Percentiles rank a stretch among this genome's conserved stretches.
Evolutionary conservation across 2,888 invertebrate species (phyloP).

Genomic region (Pyrrhia umbra): DNA sequence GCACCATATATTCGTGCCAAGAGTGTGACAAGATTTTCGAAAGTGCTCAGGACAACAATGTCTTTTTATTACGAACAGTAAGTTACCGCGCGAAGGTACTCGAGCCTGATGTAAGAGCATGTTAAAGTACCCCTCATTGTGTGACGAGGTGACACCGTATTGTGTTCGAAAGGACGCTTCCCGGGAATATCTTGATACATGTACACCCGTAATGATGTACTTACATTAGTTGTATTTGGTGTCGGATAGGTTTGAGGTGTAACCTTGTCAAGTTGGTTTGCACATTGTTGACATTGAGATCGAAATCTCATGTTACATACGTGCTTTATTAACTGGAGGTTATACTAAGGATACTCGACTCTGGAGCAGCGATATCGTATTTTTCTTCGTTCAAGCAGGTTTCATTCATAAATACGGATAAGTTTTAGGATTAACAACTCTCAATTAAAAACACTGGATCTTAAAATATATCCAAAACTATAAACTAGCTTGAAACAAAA

Average conservation of each 20-base stretch:
- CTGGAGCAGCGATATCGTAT: background rate
- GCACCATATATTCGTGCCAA: constrained; percentile 19
- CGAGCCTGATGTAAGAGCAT: constrained; percentile 67
- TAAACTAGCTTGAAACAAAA: background rate
- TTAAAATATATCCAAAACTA: background rate
- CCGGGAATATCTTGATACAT: constrained; percentile 51
- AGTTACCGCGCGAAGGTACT: constrained; percentile 64
- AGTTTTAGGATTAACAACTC: no score
- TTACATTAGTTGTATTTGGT: constrained; percentile 42
- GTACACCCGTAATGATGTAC: constrained; percentile 42
- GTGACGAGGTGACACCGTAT: constrained; percentile 73
- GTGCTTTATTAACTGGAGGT: background rate
- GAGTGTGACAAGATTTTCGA: constrained; percentile 44
- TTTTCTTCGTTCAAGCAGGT: background rate
- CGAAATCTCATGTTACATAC: background rate
- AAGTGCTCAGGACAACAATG: constrained; percentile 68
- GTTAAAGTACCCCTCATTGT: constrained; percentile 69
- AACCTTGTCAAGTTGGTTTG: constrained; percentile 24
- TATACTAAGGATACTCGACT: background rate
- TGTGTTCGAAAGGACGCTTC: constrained; percentile 70
- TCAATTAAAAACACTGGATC: background rate
- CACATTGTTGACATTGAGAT: background rate
- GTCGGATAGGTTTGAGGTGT: constrained; percentile 45
- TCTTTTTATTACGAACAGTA: constrained; percentile 72
- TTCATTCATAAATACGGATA: background rate